Base-by-base conservation (phyloP, 2,113 vertebrate genomes). In the Saccopteryx leptura region DNA sequence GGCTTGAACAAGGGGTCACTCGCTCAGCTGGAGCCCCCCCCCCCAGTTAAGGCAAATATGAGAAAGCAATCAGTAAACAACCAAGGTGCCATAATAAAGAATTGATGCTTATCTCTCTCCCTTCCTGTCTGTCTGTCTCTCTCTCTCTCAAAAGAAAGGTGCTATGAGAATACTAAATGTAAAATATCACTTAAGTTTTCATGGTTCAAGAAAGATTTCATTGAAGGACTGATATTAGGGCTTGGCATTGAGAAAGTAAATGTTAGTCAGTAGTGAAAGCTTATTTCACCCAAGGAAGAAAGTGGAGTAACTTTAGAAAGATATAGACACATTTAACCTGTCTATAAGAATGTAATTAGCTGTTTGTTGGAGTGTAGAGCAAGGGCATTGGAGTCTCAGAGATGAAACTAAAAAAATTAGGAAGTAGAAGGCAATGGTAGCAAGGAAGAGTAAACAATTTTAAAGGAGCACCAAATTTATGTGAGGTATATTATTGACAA, bases 391-490 rank as follows among this genome's bases (percentile, higher is more conserved):
- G 63, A 94, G 48, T 90, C 7, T 3, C 50, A 2, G 12, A 46
- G 1, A 10, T 82, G 48, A 84, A 90, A 31, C 52, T 26, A 26
- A 87, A 78, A 63, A 23, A 39, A 63, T 39, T 23, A 54, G 5
- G 4, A 5, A 52, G 65, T 71, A 2, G 4, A 7, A 7, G 8
- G 2, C 14, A 28, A n/a, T 7, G 2, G 7, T 7, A 9, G 7
- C 23, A 31, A 76, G 46, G 5, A 39, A 68, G 74, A 13, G 14
- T n/a, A 26, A 76, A 56, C 21, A 68, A 3, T 71, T 54, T 52
- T 46, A 50, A 69, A 58, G 15, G 7, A 48, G 11, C 13, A 24
- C 0, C 23, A 28, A 2, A 56, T 63, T 23, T 79, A 4, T 39
- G 15, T 39, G 71, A 68, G 19, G 2, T 69, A 0, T 39, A 0